Conservation (phyloP, 1,140 invertebrate genomes). For the Pseudomyrmex sp. region DNA sequence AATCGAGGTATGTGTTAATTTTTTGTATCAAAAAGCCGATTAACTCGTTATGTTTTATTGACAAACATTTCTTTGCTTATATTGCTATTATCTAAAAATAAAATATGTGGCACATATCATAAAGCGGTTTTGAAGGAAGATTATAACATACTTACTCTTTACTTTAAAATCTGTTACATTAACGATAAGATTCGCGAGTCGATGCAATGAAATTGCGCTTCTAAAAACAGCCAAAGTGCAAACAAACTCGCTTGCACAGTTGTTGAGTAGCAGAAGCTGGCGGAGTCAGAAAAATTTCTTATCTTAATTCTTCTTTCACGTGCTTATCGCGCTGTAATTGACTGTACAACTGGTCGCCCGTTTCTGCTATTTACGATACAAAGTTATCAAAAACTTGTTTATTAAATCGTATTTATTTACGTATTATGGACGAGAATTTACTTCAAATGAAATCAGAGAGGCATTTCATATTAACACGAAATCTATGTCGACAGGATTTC, state of each 20-base stretch:
- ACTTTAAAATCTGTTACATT: conserved; percentile 17
- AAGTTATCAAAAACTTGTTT: conserved; percentile 25
- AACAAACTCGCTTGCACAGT: conserved; percentile 18
- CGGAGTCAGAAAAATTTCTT: conserved; percentile 36
- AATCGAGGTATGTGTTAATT: no score
- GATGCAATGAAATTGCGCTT: not conserved
- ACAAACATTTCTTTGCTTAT: not conserved
- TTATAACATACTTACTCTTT: not conserved
- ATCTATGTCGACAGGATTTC: not conserved
- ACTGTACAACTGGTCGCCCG: conserved; percentile 5
- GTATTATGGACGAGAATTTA: not conserved
- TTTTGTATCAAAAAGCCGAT: no score
- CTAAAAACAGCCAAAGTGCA: conserved; percentile 7
- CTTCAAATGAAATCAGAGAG: not conserved
- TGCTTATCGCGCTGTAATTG: conserved; percentile 45
- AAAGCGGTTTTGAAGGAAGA: not conserved
- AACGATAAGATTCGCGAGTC: conserved; percentile 16
- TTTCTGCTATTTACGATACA: conserved; percentile 18
- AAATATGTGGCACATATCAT: no score
- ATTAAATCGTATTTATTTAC: conserved; percentile 46
- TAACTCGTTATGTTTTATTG: no score
- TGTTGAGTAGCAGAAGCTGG: conserved; percentile 30
- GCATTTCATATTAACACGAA: not conserved
- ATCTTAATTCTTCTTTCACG: conserved; percentile 33
- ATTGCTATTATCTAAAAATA: not conserved